Evolutionary conservation across 2,113 vertebrate genomes (phyloP), one percentile per base, ranked within the genome.

Genomic region (Piprites chloris): DNA sequence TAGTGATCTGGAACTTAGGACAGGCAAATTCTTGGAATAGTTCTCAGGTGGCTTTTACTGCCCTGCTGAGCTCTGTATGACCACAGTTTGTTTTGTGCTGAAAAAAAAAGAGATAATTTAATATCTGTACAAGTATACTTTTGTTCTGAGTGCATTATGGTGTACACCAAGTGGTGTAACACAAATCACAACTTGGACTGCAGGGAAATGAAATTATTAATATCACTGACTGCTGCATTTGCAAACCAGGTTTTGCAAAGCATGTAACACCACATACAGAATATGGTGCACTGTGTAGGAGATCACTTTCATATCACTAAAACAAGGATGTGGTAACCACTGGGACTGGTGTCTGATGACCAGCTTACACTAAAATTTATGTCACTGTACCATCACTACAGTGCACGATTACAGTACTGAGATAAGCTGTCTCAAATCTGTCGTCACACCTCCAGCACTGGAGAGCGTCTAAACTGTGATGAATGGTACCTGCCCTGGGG

Each of bases 221-320:
- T 35, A 39, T 22, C 0, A 1, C 19, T 56, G 55, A 56, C 20
- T 9, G 20, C 55, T 69, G 24, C 52, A 9, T 22, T 39, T 82
- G 44, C 49, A 85, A 88, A 82, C 26, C 27, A 58, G 21, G 44
- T 63, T 85, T 73, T 77, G 39, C 14, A 61, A 67, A 85, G 17
- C 1, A 0, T 20, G 32, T 24, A 26, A 22, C 42, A 41, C 14
- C 32, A 21, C 47, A 85, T 53, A 27, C 9, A 77, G 28, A 41
- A 19, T n/a, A n/a, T 30, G 49, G 63, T 32, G 35, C 17, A 66
- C 11, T 44, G 14, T 16, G 53, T 9, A 59, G 52, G 53, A 83
- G 18, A 12, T 14, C 37, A 27, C 7, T 44, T 69, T 82, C 1
- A 0, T 22, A 77, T 33, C 0, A 0, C 19, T 42, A 11, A 69